Evolutionary conservation across 1,140 invertebrate species (phyloP), one percentile per base, ranked within the genome.

Genomic region (Battus philenor): DNA sequence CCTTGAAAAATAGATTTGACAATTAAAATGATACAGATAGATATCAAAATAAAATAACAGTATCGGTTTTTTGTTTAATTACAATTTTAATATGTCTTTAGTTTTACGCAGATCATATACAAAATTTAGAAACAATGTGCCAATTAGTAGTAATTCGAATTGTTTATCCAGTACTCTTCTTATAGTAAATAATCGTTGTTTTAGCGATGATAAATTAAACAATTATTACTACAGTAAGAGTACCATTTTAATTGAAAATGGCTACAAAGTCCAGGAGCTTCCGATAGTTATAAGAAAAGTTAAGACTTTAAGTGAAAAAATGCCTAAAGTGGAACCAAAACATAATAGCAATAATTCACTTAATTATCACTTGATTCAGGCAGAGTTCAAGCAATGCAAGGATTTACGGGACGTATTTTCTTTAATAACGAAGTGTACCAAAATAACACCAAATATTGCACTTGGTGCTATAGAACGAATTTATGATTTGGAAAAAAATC

Each of bases 231-330:
- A 74, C 31, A 78, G 47, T 33, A 69, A 59, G 18, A 75, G 73
- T n/a, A 89, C 88, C 6, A 89, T 92, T 20, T 69, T 93, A 20
- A 68, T 91, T 15, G 91, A 94, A 78, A 90, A 92, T 72, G 92
- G 91, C 12, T 63, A 81, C 1, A 83, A 88, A 24, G 90, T 94
- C 22, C 88, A 90, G 51, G 92, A 94, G 70, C 72, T 93, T 26
- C 92, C 92, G 1, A 70, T 91, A 2, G 88, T 93, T 33, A 87
- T 93, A 6, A 84, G 89, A 54, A 90, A 87, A 64, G 72, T 90
- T 20, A 68, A 62, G 60, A 84, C 63, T 34, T 72, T 29, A 54
- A 59, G 69, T 16, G 54, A 63, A 16, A 48, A 58, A 1, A 51
- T 54, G 32, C 51, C 50, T 11, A 18, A 44, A 5, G 31, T 45